Conservation (phyloP, 2,113 vertebrate species). For the Cheilinus undulatus region DNA sequence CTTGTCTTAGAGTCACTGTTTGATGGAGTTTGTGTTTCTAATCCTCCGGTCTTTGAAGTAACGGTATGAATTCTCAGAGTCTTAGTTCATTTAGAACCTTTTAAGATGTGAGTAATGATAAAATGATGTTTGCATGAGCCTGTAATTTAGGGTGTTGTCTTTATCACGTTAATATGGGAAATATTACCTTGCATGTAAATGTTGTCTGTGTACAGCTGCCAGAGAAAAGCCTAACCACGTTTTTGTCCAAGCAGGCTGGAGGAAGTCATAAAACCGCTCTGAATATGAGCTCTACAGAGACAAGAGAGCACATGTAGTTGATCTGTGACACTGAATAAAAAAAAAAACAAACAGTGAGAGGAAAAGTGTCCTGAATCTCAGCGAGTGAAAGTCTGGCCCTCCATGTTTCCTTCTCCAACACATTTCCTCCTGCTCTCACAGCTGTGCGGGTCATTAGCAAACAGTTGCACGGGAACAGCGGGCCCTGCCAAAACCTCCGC, state of each 20-base stretch:
- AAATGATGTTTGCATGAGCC: constrained; percentile 59
- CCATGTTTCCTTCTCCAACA: constrained; percentile 71
- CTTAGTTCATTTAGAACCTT: constrained; percentile 30
- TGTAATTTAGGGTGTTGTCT: constrained; percentile 61
- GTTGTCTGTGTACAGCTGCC: constrained; percentile 65
- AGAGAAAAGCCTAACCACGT: constrained; percentile 35
- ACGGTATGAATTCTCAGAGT: constrained; percentile 27
- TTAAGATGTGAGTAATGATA: constrained; percentile 42
- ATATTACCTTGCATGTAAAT: constrained; percentile 62
- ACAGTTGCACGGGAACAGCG: constrained; percentile 77
- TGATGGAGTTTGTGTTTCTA: constrained; percentile 20
- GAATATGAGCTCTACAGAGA: constrained; percentile 50
- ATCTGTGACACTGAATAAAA: constrained; percentile 49
- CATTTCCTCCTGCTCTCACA: constrained; percentile 75
- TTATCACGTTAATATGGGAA: constrained; percentile 65
- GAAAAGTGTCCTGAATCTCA: constrained; percentile 48
- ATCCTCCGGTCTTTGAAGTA: constrained; percentile 11
- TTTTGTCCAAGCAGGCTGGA: constrained; percentile 45
- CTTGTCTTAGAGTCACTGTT: too few relatives aligned
- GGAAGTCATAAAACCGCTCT: constrained; percentile 64
- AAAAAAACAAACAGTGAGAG: constrained; percentile 57
- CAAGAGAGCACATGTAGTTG: constrained; percentile 39
- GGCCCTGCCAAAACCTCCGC: constrained; percentile 59
- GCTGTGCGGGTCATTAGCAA: constrained; percentile 85
- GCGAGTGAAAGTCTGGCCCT: constrained; percentile 52